Evolutionary conservation across 2,113 vertebrate species (phyloP), one percentile per base, ranked within the genome.

Genomic region (Mustela lutreola): DNA sequence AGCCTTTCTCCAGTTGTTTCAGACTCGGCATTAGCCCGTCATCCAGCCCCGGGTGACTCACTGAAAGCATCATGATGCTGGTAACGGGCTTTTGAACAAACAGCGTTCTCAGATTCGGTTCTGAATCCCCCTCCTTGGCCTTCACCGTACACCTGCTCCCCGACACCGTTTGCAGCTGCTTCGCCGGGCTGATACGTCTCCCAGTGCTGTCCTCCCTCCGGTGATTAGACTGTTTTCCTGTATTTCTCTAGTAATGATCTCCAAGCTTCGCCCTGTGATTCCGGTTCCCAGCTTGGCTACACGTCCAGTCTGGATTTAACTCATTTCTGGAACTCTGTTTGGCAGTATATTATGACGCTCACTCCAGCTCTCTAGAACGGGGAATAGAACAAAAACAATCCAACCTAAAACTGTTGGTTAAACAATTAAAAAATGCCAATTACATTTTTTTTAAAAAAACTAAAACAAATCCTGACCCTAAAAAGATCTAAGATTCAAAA

Each of bases 401-500:
- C 56, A 94, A 78, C 28, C 24, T 78, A 70, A 92, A 95, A 45
- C 14, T 18, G 53, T 11, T 84, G 28, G 18, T 26, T 60, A 70
- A 83, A 62, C 70, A 31, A 45, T 53, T 21, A 22, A 60, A 65
- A 18, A 3, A 83, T 83, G 26, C 62, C 33, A 28, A 6, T 33
- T n/a, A 24, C 16, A 28, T n/a, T 11, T 67, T 45, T 86, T 94
- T 11, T 39, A 3, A 3, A 39, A 39, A 33, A 39, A 33, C 42
- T 67, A 11, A 71, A 58, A 56, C 75, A 87, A 80, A 89, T 89
- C 36, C 24, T 11, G 2, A 31, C 85, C 60, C 85, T 81, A 62
- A 81, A 87, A 79, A 70, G 48, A 87, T 63, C 83, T 50, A 86
- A 88, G 28, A 16, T 91, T 95, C n/a, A 31, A 62, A 58, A 89